Evolutionary conservation across 2,888 invertebrate genomes (phyloP), one percentile per base, ranked within the genome.

Genomic region (Archips crataeganus): DNA sequence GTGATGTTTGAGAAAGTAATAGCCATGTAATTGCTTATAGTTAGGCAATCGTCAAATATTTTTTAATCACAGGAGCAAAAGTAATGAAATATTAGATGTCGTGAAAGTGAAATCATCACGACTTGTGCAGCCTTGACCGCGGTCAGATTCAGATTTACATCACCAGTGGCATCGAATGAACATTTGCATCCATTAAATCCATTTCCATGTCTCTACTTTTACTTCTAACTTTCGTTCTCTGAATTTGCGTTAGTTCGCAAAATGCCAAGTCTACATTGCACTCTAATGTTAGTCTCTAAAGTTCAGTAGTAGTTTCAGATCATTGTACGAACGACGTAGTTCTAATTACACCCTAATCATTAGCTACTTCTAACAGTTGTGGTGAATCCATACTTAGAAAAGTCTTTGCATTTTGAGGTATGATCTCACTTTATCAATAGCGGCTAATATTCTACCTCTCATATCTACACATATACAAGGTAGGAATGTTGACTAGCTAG

Each of bases 181-280:
- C 80, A 81, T 84, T 84, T 82, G 82, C 78, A 75, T 76, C 76
- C 79, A 57, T 32, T 32, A 57, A 54, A 57, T 57, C 3, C 80
- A 88, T 88, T 87, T 82, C 81, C 84, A 87, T 91, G 88, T 87
- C 81, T 84, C 81, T 83, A 87, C 89, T 91, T 91, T 91, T 90
- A 90, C 89, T 87, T 63, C 83, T 82, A 87, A 89, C 89, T 91
- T 90, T 90, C 88, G 80, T 83, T 85, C 84, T 76, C 78, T 79
- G 75, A 77, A 75, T 78, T 77, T 61, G 75, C 68, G 75, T 79
- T 77, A 79, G 34, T 34, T 60, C 65, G 68, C 63, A 59, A 69
- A 64, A 74, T 65, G n/a, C 65, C 34, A 47, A 45, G 36, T 70
- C 9, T 45, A 62, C 51, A 57, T 64, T 54, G 32, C 23, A 15